These are phyloP conservation scores for Pelosia muscerda DNA, from an alignment of 2,888 invertebrate genomes.

Conservation along the genomic window DNA sequence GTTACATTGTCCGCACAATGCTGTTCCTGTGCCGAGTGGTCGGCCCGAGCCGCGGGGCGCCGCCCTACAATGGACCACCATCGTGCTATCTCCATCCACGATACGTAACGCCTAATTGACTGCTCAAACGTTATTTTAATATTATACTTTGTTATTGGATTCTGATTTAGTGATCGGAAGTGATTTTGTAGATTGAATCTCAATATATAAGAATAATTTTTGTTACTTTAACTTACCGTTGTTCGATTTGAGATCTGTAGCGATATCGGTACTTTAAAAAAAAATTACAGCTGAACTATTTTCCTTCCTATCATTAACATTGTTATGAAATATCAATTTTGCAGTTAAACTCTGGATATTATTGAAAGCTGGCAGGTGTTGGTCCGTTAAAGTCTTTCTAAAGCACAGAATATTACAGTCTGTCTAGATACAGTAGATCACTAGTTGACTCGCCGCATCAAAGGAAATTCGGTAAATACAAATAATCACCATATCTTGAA, in stretches of 20 bases:
- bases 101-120: slow-evolving; percentile 85
- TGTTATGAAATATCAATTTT: neutral
- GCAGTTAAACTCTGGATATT: neutral
- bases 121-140: slow-evolving; percentile 84
- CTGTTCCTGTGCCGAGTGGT: slow-evolving; percentile 54
- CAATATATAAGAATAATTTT: neutral
- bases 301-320: neutral
- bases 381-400: neutral
- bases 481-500: no score
- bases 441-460: no score
- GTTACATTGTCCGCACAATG: slow-evolving; percentile 68
- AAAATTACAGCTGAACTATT: neutral
- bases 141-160: slow-evolving; percentile 73
- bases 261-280: neutral
- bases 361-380: neutral
- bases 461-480: no score
- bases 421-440: neutral
- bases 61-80: slow-evolving; percentile 84
- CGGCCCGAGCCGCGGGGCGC: slow-evolving; percentile 71
- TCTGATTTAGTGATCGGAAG: slow-evolving; percentile 53
- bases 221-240: neutral
- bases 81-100: slow-evolving; percentile 84
- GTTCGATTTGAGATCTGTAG: neutral
- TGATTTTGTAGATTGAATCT: slow-evolving; percentile 49
- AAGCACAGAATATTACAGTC: neutral